Evolutionary conservation across 2,113 vertebrate genomes (phyloP).

Genomic region (Hymenochirus boettgeri): DNA sequence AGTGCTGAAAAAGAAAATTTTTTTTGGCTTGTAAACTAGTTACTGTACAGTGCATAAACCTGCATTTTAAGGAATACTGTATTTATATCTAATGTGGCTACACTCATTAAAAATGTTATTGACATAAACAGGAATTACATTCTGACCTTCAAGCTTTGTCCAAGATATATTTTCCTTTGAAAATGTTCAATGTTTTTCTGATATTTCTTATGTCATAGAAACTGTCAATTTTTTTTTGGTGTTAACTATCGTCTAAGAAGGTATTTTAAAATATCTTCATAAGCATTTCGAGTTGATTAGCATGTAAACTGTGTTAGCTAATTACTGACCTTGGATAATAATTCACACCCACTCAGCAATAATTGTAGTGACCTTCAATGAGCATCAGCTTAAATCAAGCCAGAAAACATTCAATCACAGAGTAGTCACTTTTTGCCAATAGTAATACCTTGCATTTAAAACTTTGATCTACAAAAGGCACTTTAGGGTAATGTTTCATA

Average conservation of each 20-base stretch:
- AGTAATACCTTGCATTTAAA: slow-evolving; percentile 37
- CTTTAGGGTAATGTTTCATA: slow-evolving; percentile 43
- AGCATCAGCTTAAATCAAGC: slow-evolving; percentile 32
- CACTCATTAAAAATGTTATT: no score
- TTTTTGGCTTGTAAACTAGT: no score
- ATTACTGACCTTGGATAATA: slow-evolving; percentile 37
- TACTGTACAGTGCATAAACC: no score
- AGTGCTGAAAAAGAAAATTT: no score
- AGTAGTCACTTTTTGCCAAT: slow-evolving; percentile 30
- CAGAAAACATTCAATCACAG: slow-evolving; percentile 18
- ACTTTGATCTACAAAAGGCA: slow-evolving; percentile 31
- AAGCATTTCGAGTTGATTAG: slow-evolving; percentile 39
- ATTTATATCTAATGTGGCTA: no score
- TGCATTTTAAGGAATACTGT: no score
- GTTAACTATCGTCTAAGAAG: slow-evolving; percentile 31
- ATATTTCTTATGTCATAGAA: no score
- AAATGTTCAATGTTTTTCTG: no score
- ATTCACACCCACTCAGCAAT: slow-evolving; percentile 43
- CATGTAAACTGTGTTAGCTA: slow-evolving; percentile 21
- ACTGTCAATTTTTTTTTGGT: neutral
- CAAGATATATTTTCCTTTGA: no score
- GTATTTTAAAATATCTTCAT: slow-evolving; percentile 29
- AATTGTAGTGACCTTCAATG: slow-evolving; percentile 40
- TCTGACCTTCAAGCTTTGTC: no score
- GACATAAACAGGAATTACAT: no score